phyloP scores from a whole-genome alignment of 2,888 invertebrate species.

The Cataglyphis livida region DNA sequence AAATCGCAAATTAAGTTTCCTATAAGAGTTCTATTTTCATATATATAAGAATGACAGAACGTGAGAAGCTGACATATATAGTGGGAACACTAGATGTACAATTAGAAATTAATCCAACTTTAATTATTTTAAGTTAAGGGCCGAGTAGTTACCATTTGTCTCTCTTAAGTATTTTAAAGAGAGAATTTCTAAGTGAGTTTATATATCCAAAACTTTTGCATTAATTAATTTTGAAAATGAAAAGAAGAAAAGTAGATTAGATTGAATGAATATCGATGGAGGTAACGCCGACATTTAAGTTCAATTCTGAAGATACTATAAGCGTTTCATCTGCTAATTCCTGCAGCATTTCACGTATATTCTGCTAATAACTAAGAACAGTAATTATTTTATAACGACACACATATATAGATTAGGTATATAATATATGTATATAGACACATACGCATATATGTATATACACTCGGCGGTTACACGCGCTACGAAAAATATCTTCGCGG shows the following conservation, averaged over 20 bases:
- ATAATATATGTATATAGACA: neutral
- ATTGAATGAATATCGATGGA: neutral
- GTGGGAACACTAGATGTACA: neutral
- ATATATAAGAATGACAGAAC: neutral
- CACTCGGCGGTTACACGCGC: neutral
- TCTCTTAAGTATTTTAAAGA: neutral
- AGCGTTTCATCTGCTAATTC: conserved; percentile 39
- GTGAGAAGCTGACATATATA: neutral
- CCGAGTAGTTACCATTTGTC: neutral
- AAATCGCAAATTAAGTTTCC: conserved; percentile 33
- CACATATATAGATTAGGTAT: neutral
- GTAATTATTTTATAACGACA: neutral
- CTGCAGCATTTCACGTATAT: conserved; percentile 20
- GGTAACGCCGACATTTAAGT: neutral
- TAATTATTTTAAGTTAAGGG: neutral
- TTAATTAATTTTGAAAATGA: neutral
- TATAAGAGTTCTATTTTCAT: neutral
- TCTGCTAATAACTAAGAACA: neutral
- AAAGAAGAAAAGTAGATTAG: neutral
- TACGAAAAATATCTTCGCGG: conserved; percentile 40
- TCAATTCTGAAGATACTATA: conserved; percentile 4
- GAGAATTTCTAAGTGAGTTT: neutral
- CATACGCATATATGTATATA: neutral
- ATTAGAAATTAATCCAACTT: neutral
- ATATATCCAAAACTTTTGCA: neutral